Evolutionary conservation across 1,140 invertebrate species (phyloP), one percentile per base, ranked within the genome.

Genomic region (Holotrichia oblita): DNA sequence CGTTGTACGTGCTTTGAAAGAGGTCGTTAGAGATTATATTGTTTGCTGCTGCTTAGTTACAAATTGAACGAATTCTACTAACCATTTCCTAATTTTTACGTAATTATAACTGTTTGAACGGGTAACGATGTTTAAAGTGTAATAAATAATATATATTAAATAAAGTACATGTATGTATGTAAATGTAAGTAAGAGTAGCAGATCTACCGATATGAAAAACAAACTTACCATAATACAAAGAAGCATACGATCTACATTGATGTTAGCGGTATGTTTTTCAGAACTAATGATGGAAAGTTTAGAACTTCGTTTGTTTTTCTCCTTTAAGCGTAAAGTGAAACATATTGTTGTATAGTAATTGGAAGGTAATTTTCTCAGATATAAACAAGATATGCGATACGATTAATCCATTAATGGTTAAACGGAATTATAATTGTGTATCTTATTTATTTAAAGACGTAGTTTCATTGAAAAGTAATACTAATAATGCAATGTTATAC

Each of bases 301-400:
- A 14, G 14, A 55, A 55, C 48, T 55, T 55, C 48, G n/a, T 55
- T 55, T 55, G 48, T 55, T 55, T 17, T 55, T n/a, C 17, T 55
- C 48, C 48, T 20, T 55, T 55, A 55, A 55, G 48, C 48, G 48
- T 55, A 55, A 55, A 55, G n/a, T 17, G n/a, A 3, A 55, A 55
- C 14, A n/a, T 17, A 55, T 55, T 17, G 48, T 55, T 55, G 17
- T 55, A 17, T 55, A 2, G 48, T 55, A 55, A 55, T 55, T 55
- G 48, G 48, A 55, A 55, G 48, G 48, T 55, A 55, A 17, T 55
- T 55, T 55, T 4, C 48, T 55, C 12, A 17, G 17, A 7, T 55
- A 55, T n/a, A n/a, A 55, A 55, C 1, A 17, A 55, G 14, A n/a
- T n/a, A 55, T 55, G 48, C 7, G 48, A 44, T 17, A n/a, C 48